Evolutionary conservation across 2,888 invertebrate genomes (phyloP).

Genomic region (Hypercompe scribonia): DNA sequence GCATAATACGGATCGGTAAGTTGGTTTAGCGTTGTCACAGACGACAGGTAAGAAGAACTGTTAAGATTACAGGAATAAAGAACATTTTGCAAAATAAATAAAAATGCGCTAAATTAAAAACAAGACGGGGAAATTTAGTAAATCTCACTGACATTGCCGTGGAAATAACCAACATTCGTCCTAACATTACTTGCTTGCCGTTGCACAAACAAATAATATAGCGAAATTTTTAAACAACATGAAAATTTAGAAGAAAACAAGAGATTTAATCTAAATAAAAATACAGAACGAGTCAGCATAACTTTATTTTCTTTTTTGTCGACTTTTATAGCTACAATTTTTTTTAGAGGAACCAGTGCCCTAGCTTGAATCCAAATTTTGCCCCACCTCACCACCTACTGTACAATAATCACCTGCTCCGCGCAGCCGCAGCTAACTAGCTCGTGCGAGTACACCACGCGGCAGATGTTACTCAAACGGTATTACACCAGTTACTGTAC

Average conservation of each 20-base stretch:
- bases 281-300: conserved; percentile 14
- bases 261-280: conserved; percentile 31
- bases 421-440: no score
- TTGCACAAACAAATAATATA: conserved; percentile 50
- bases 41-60: no score
- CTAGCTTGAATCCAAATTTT: no score
- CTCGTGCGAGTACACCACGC: no score
- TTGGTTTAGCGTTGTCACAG: background rate
- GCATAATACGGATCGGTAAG: background rate
- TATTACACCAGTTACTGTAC: no score
- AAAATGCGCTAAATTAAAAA: conserved; percentile 46
- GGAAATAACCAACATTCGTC: conserved; percentile 57
- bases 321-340: conserved; percentile 31
- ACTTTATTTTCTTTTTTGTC: conserved; percentile 11
- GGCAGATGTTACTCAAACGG: no score
- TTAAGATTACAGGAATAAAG: background rate
- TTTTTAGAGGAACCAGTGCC: no score
- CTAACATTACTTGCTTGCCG: conserved; percentile 38
- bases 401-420: no score
- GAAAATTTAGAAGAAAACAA: conserved; percentile 34
- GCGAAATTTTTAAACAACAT: conserved; percentile 45
- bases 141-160: conserved; percentile 57
- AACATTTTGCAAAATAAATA: conserved; percentile 30
- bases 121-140: conserved; percentile 57
- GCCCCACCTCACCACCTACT: no score